Evolutionary conservation across 2,797 vertebrate genomes (phyloP), one percentile per base, ranked within the genome.

Genomic region (Acanthopagrus latus): DNA sequence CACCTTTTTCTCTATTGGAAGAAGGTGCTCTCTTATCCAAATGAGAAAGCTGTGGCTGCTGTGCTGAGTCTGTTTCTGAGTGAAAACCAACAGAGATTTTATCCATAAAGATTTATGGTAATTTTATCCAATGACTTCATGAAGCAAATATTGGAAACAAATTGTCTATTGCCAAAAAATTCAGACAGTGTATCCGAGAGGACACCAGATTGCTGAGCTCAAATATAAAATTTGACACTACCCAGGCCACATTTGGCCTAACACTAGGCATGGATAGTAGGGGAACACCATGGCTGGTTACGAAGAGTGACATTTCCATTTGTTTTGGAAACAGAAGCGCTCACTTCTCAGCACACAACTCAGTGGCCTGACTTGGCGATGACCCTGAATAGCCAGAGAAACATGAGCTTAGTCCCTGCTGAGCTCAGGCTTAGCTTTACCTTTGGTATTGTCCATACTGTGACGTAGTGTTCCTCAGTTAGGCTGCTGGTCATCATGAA

Each of bases 311-410:
- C 67, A 77, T 76, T 86, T 83, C 78, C 43, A 72, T 89, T 81
- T 81, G 80, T 83, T 81, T 84, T 86, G 83, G 80, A 83, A 86
- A 85, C 71, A 70, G 73, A 83, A 59, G 59, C 54, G 1, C 58
- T 80, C 58, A 46, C 74, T 80, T 91, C 81, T 91, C 86, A 86
- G 59, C 74, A 48, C 68, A 56, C 55, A 50, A 43, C 63, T 75
- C 69, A 27, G 29, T 27, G 80, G 52, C 57, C 67, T 79, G 84
- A 71, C 88, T 88, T 44, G 57, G 46, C 80, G 59, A 74, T 80
- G 78, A 85, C 77, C 85, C 80, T 57, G 86, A 92, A 94, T 92
- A 91, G 91, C 88, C 80, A 74, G 73, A 84, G 91, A 91, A 95
- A 95, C 90, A 83, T 82, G 89, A 93, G 78, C 83, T 78, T 54